Base-by-base conservation (phyloP, 2,797 vertebrate species). In the Gallinago nigripennis region DNA sequence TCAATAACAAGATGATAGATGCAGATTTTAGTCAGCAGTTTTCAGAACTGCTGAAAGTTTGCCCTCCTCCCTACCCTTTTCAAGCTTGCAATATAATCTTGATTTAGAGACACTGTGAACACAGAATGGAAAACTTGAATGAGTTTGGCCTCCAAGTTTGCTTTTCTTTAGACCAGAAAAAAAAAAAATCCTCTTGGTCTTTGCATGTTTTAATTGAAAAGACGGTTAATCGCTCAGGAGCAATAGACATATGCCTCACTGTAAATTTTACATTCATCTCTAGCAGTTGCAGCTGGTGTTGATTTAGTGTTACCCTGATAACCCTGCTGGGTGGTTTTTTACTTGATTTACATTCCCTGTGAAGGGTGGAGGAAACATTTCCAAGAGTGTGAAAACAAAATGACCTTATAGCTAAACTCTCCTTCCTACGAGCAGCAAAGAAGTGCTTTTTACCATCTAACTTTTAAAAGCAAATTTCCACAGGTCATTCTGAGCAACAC, bases 221-320 rank as follows among this genome's bases (percentile, higher is more conserved):
- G 84, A 45, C 60, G 85, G 80, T 86, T 96, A 88, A 94, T 92
- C 1, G 0, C 64, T 92, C 66, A 24, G 77, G 39, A 92, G 77
- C 84, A 94, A 91, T 39, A 94, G 90, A 90, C 88, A 84, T 90
- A 82, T 82, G 70, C 80, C 80, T 96, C 85, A 73, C 89, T 90
- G 87, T 92, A 94, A 91, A 92, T 95, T 94, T 94, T 84, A 86
- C 57, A 84, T 90, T 88, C 93, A 91, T 12, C 70, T 53, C 53
- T 71, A 73, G 88, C 90, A 88, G 90, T 90, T 94, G 92, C 94
- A 92, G 87, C 82, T 84, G 90, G 87, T 94, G 89, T 92, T 96
- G 95, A 96, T 96, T 97, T 96, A 96, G 88, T 86, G 91, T 91
- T 94, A 94, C 91, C 91, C 92, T 88, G 92, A 94, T 96, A 96